These are phyloP conservation scores for Lacanobia oleracea DNA, from an alignment of 2,888 invertebrate species.

Conservation along the genomic window DNA sequence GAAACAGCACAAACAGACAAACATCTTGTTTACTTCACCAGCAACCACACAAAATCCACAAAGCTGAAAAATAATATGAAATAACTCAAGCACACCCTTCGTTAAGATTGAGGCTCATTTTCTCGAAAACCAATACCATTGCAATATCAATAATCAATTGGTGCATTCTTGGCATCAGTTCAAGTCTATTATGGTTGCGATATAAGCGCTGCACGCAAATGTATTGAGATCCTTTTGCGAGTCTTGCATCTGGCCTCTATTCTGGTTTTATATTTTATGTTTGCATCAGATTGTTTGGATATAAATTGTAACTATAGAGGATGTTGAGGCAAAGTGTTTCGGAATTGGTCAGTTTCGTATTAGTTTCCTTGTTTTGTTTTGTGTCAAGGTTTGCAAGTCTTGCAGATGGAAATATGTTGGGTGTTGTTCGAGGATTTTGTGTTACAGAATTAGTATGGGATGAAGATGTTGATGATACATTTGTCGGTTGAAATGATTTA, in stretches of 20 bases:
- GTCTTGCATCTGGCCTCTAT: conserved; percentile 77
- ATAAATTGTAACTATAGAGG: conserved; percentile 63
- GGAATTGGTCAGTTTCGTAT: conserved; percentile 50
- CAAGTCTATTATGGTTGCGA: conserved; percentile 86
- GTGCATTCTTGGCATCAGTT: conserved; percentile 88
- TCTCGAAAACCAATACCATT: conserved; percentile 85
- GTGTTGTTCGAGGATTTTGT: neutral
- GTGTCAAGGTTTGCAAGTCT: conserved; percentile 35
- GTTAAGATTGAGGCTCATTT: conserved; percentile 78
- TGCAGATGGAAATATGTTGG: conserved; percentile 7
- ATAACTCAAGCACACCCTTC: conserved; percentile 70
- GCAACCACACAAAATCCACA: conserved; percentile 38
- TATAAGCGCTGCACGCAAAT: conserved; percentile 83
- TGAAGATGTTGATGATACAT: conserved; percentile 2
- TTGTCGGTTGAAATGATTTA: neutral
- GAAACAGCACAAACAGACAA: conserved; percentile 35
- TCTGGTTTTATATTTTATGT: conserved; percentile 65
- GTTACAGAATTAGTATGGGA: neutral
- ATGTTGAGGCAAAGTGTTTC: conserved; percentile 53
- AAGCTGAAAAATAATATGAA: conserved; percentile 63
- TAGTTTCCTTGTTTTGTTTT: conserved; percentile 43
- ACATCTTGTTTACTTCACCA: conserved; percentile 49
- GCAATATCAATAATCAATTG: conserved; percentile 91
- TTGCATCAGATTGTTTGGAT: conserved; percentile 60
- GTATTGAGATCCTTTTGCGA: conserved; percentile 82